Evolutionary conservation across 2,888 invertebrate species (phyloP), one percentile per base, ranked within the genome.

Genomic region (Oscheius myriophilus): DNA sequence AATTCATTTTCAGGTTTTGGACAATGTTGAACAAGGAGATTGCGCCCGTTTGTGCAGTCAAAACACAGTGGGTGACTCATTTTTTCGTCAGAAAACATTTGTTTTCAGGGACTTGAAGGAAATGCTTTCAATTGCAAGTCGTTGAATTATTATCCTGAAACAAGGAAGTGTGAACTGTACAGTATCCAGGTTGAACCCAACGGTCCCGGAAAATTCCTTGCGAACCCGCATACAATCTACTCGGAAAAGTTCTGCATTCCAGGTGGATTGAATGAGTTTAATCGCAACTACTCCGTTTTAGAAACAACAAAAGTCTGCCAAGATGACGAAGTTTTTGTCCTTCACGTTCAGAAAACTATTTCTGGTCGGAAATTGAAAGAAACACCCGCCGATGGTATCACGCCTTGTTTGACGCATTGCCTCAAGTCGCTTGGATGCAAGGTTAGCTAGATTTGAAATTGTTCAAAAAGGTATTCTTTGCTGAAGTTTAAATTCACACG

Each of bases 181-280:
- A 74, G 71, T 18, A 80, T 84, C 51, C 72, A 83, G 14, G 84
- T 83, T 1, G 81, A 83, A 53, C 84, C 84, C 16, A 84, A 84
- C 66, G 84, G 84, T 3, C 79, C 80, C n/a, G 84, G 84, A 57
- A 79, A 79, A 51, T 75, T 84, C 25, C 63, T 84, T 18, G 83
- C 82, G 43, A 84, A 84, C 57, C 76, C 80, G 14, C 72, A 81
- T 55, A 78, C 78, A 1, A 83, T 82, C 58, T 84, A 84, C 68
- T 79, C 82, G 14, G 84, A 84, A 59, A 84, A 84, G 65, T 84
- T 84, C 73, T 84, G 84, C 62, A 63, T 84, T 43, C 84, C 84
- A 41, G 21, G 65, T 65, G 39, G n/a, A 3, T 33, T 33, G 33
- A 53, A 53, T 16, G 14, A 6, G 21, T 53, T 6, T 33, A 6